Base-by-base conservation (phyloP, 2,113 vertebrate species). In the Leptodactylus fuscus region DNA sequence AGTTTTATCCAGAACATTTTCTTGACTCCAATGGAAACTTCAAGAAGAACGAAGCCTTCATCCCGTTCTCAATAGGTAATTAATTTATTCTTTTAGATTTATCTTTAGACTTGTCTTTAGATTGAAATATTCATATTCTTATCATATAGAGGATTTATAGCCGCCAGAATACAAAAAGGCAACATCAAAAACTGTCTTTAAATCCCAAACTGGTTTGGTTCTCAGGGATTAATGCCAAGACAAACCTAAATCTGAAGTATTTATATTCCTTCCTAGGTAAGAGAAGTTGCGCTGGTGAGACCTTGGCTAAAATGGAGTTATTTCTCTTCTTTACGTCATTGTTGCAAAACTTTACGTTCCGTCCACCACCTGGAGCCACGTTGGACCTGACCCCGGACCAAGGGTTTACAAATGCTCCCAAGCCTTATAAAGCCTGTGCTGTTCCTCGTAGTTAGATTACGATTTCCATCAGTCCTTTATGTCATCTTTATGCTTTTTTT, bases 1-100 rank as follows among this genome's bases (percentile, higher is more conserved):
- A 58, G n/a, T 58, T 58, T 58, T 58, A 58, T 24, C 55, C 55
- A 58, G 55, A 58, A 24, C 55, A 58, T 24, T 58, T 58, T 58
- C 55, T 58, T 9, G 55, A 58, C 55, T 58, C 55, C 0, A 8
- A n/a, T 9, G 55, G 55, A 58, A 58, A 58, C 16, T 58, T 58
- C n/a, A 58, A 58, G n/a, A 58, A 58, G n/a, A 58, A n/a, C 2
- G 55, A 58, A n/a, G 55, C 55, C 55, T 58, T 58, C 8, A 58
- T 58, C n/a, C 55, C 55, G 16, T 58, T 58, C n/a, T 58, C 55
- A 22, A 53, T 53, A 22, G 51, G 51, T 53, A 53, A n/a, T 3
- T 51, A 16, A 20, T 4, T 51, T 51, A n/a, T 53, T 53, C 16
- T 53, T 53, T 6, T 20, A 2, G 22, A 22, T 4, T 44, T 44